Base-by-base conservation (phyloP, 2,888 invertebrate species). In the Harpalus rufipes region DNA sequence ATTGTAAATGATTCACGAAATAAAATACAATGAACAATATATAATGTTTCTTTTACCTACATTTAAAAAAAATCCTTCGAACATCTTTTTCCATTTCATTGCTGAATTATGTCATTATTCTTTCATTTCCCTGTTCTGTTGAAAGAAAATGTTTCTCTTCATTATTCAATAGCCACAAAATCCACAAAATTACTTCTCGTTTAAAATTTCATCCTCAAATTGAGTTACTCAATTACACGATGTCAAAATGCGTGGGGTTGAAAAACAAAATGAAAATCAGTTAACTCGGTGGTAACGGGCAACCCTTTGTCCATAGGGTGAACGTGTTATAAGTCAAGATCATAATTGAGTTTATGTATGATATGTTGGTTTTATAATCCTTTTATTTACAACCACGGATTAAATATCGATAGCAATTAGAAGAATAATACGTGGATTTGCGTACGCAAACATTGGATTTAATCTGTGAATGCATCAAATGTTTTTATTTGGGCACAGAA, bases 301-400 rank as follows among this genome's bases (percentile, higher is more conserved):
- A 63, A 63, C 25, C 25, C 63, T 63, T 63, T 63, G 63, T 63
- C 21, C 63, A 63, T 18, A 10, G 63, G 63, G 63, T 63, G 59
- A 18, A 59, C 18, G 14, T 18, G 63, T 63, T 25, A 25, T 63
- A 61, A 61, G 63, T 63, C 63, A 63, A 63, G 63, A 63, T 63
- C 10, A 63, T 63, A 63, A 63, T 63, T 63, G 25, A 63, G 63
- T 63, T 61, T 63, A 21, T 21, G 63, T 63, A 63, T 63, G 63
- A 63, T 63, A 63, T 63, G 63, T 63, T 21, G 25, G 21, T 25
- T 21, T 10, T 63, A 21, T 63, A 63, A 63, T 63, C 63, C 21
- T 18, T 25, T 63, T 63, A 63, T 63, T 63, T 63, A 63, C 25
- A 25, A 63, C 63, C 16, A 21, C 18, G 63, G 63, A 63, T 63